phyloP scores from a whole-genome alignment of 2,888 invertebrate genomes.

The Crocallis elinguaria region DNA sequence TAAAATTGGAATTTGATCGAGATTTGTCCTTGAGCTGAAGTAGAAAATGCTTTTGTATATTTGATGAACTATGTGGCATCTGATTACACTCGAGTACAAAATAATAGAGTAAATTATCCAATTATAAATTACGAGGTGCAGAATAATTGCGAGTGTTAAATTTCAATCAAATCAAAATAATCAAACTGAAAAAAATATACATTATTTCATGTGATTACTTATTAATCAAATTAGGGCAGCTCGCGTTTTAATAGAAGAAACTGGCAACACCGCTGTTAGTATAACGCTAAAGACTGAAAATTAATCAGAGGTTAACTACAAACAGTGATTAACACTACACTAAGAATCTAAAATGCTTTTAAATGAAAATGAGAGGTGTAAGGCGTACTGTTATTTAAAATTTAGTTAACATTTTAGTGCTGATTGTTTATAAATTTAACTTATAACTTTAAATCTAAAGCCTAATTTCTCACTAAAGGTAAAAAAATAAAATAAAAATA shows the following conservation, averaged over 20 bases:
- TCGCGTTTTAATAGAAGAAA: constrained; percentile 15
- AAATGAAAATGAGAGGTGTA: constrained; percentile 37
- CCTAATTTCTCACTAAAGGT: constrained; percentile 7
- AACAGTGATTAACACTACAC: constrained; percentile 26
- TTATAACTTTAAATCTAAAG: constrained; percentile 6
- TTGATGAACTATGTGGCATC: not conserved
- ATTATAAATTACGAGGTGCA: constrained; percentile 29
- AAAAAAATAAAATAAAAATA: constrained; percentile 9
- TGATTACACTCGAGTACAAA: constrained; percentile 22
- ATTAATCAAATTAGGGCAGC: constrained; percentile 18
- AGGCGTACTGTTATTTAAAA: constrained; percentile 20
- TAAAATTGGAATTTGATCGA: not conserved
- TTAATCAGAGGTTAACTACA: constrained; percentile 28
- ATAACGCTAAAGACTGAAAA: constrained; percentile 28
- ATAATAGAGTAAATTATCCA: constrained; percentile 17
- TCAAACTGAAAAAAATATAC: constrained; percentile 12
- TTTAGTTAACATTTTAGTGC: constrained; percentile 31
- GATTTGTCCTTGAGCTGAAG: not conserved
- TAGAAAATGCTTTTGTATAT: not conserved
- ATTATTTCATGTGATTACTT: constrained; percentile 7
- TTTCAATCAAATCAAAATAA: constrained; percentile 17
- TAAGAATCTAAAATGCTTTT: constrained; percentile 34
- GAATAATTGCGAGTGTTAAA: constrained; percentile 26
- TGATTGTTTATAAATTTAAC: constrained; percentile 3
- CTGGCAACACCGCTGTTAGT: constrained; percentile 25